A percentile compares a stretch with the other conserved stretches of the same genome.
These are phyloP conservation scores for Therioaphis trifolii DNA, from an alignment of 2,888 invertebrate genomes.

Conservation along the genomic window DNA sequence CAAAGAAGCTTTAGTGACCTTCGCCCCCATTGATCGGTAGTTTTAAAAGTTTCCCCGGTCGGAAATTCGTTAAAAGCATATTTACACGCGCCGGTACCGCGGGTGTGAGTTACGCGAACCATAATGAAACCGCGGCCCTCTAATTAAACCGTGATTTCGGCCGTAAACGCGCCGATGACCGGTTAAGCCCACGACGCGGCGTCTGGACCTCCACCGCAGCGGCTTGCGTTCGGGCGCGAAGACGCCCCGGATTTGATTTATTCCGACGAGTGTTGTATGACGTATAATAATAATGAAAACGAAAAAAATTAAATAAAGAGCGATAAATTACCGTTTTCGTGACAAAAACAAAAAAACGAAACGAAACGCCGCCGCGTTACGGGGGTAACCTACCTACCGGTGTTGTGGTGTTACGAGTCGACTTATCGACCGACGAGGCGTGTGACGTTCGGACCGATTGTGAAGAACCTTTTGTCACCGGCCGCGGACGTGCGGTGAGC, in stretches of 20 bases:
- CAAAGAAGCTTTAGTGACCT: slow-evolving; percentile 40
- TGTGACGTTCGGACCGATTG: no score
- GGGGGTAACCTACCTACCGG: no score
- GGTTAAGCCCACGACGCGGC: background rate
- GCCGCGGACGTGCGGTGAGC: no score
- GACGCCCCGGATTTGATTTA: slow-evolving; percentile 1
- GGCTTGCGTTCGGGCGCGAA: background rate
- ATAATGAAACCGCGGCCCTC: slow-evolving; percentile 29
- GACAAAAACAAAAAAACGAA: no score
- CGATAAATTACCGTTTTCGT: no score
- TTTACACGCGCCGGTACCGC: background rate
- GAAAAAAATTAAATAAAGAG: no score
- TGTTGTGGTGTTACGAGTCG: no score
- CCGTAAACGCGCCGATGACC: background rate
- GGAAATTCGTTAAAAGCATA: slow-evolving; percentile 48
- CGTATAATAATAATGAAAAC: no score
- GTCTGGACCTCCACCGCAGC: background rate
- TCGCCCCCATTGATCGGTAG: slow-evolving; percentile 7
- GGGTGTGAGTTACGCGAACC: background rate
- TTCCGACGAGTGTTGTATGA: background rate
- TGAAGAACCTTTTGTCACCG: no score
- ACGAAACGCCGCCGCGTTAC: no score
- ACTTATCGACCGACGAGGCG: no score
- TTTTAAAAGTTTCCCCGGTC: slow-evolving; percentile 33
- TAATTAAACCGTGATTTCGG: slow-evolving; percentile 40